Base-by-base conservation (phyloP, 1,140 invertebrate species). In the Bombus huntii region DNA sequence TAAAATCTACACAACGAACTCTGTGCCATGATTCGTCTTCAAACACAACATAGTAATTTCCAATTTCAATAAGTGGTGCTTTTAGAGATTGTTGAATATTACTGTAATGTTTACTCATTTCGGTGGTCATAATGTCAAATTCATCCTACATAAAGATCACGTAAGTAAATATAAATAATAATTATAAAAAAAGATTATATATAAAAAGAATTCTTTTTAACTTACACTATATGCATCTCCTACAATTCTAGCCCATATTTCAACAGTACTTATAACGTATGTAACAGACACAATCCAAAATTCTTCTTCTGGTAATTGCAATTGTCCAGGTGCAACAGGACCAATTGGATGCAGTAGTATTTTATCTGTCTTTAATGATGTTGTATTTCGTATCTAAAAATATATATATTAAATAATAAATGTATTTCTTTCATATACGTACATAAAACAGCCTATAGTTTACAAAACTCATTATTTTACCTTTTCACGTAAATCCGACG, bases 11-110 rank as follows among this genome's bases (percentile, higher is more conserved):
- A 13, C 96, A 96, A 76, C 96, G 95, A 1, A 96, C 96, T 75
- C 97, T 94, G 80, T 96, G 96, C 96, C 96, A 97, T 3, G 92
- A 94, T 4, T 96, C 95, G 1, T 96, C 95, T 6, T 96, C 92
- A 66, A 95, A 95, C 4, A 97, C 94, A 2, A 96, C 96, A 87
- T 97, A 97, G 93, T 96, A 97, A 78, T 92, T 91, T 8, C 93
- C 95, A 37, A 90, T 53, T 34, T 92, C 74, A 22, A 94, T 86
- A 28, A 34, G 9, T 13, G 44, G 18, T 25, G 83, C 0, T 9
- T 66, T 68, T 0, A 59, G 59, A 31, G 87, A 0, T 91, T 88
- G 15, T 92, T 94, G 47, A 90, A 93, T 42, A 88, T 92, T 83
- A 62, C 94, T 91, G 81, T 97, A 97, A 92, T 96, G 95, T 3